Conservation (phyloP, 2,113 vertebrate species). For the Pongo abelii region DNA sequence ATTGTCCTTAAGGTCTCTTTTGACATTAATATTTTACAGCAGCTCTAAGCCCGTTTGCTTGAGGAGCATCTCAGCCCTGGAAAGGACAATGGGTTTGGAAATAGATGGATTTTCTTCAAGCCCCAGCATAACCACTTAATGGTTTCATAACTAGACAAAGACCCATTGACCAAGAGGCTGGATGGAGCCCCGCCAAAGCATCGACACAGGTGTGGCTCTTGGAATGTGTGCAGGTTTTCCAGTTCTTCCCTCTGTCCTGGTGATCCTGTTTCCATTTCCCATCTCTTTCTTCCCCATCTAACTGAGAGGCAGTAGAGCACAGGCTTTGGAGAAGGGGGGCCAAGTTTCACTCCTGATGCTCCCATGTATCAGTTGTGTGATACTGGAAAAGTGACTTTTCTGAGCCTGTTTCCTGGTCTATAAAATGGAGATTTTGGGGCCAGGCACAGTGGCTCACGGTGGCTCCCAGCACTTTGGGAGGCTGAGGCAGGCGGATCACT, state of each 20-base stretch:
- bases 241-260: not conserved
- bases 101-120: not conserved
- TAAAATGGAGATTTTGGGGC: not conserved
- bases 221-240: not conserved
- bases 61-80: not conserved
- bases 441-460: not conserved
- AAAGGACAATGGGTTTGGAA: not conserved
- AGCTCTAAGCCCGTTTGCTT: not conserved
- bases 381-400: not conserved
- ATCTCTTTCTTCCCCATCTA: not conserved
- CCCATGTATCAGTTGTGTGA: not conserved
- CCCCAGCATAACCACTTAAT: not conserved
- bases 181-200: not conserved
- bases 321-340: not conserved
- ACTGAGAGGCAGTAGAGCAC: not conserved
- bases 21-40: not conserved
- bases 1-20: not conserved
- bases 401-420: not conserved
- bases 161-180: not conserved
- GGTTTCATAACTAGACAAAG: not conserved
- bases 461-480: not conserved
- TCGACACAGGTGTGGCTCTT: not conserved
- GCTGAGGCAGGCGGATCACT: not conserved
- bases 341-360: not conserved
- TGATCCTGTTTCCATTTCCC: not conserved